phyloP scores from a whole-genome alignment of 2,113 vertebrate genomes.

The Orthonyx spaldingii region DNA sequence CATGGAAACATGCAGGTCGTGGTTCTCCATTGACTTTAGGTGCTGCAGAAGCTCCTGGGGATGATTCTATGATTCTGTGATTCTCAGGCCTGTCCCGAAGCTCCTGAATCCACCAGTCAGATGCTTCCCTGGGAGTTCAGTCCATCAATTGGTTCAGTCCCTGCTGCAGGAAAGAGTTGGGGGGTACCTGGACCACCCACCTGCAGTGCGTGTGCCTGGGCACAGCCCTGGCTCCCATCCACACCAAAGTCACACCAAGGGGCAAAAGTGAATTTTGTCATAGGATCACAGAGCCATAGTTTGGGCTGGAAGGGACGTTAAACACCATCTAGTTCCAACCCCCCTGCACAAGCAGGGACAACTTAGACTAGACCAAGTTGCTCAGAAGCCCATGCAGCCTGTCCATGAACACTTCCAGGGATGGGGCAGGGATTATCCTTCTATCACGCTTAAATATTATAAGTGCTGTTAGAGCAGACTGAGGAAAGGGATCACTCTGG shows the following conservation, averaged over 20 bases:
- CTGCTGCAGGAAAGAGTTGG: neutral
- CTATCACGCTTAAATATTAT: neutral
- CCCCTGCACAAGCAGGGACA: neutral
- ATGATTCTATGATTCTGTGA: neutral
- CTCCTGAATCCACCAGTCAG: neutral
- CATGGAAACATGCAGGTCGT: neutral
- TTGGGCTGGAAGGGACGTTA: neutral
- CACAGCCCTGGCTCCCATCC: neutral
- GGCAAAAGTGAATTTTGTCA: neutral
- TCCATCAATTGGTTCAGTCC: neutral
- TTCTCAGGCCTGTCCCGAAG: neutral
- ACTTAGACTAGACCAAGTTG: neutral
- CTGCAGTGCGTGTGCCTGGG: rapidly evolving
- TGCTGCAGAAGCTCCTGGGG: neutral
- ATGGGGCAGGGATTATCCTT: neutral
- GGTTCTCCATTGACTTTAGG: neutral
- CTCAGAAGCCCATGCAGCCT: neutral
- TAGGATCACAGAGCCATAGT: neutral
- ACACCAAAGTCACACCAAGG: neutral
- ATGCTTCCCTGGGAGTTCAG: neutral
- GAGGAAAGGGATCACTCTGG: neutral
- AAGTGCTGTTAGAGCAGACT: neutral
- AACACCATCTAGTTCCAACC: neutral
- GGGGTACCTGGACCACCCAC: neutral
- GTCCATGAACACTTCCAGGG: neutral